phyloP scores from a whole-genome alignment of 1,140 invertebrate genomes.

The Plectrocnemia conspersa region DNA sequence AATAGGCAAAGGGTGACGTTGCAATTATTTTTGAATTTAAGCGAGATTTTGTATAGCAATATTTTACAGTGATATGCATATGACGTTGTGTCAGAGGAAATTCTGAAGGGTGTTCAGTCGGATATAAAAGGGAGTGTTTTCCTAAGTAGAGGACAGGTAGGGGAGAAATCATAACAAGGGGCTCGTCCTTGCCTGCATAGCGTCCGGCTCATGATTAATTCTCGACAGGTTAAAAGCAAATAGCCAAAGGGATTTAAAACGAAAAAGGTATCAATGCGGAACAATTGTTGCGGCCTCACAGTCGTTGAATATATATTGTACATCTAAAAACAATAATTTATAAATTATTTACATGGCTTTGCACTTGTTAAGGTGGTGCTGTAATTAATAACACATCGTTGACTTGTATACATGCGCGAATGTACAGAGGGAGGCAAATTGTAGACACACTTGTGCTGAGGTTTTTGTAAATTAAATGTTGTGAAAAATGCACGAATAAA shows the following conservation, averaged over 20 bases:
- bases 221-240: slow-evolving; percentile 15
- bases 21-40: slow-evolving; percentile 4
- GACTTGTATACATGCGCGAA: neutral
- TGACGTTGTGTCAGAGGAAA: neutral
- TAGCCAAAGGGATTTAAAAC: slow-evolving; percentile 20
- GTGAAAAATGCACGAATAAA: too few relatives aligned
- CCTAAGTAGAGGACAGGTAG: neutral
- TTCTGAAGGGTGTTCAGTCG: neutral
- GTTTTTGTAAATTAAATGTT: neutral
- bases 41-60: neutral
- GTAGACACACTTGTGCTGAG: neutral
- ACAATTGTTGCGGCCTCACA: slow-evolving; percentile 10
- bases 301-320: slow-evolving; percentile 3
- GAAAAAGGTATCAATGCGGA: slow-evolving; percentile 15
- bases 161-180: neutral
- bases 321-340: too few relatives aligned
- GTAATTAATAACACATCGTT: neutral
- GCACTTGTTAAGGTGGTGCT: neutral
- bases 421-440: neutral
- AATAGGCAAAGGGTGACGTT: slow-evolving; percentile 11
- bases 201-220: slow-evolving; percentile 9
- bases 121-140: neutral
- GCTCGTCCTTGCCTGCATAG: neutral
- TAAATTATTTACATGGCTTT: neutral
- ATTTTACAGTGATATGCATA: neutral